Evolutionary conservation across 2,888 invertebrate species (phyloP), one percentile per base, ranked within the genome.

Genomic region (Pachliopta kotzebuea): DNA sequence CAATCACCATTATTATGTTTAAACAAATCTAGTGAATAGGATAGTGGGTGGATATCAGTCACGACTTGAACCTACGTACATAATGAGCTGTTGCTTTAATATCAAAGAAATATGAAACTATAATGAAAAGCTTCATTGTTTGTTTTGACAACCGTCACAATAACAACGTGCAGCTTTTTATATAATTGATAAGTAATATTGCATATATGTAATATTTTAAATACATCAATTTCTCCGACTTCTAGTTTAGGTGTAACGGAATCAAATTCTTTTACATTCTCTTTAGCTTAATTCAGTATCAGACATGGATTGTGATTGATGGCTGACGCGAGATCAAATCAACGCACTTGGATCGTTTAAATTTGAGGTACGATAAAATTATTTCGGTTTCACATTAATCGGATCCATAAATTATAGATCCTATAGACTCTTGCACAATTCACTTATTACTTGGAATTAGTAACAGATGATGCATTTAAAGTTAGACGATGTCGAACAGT

Each of bases 401-500:
- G 69, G 63, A 67, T 66, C 62, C 61, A 67, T 69, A 67, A 65
- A 69, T 68, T 65, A 66, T 42, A 29, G 7, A 53, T 49, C 26
- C 59, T 59, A 60, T 59, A 31, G 58, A 55, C 56, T 56, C 59
- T 63, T 69, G 56, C 66, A 63, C 63, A 69, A 62, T 60, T 49
- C 29, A 58, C 55, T 42, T 58, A 57, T 29, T 62, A 56, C 29
- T 14, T 29, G 24, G 31, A 59, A 31, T 59, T 56, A 56, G 56
- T 31, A 57, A 62, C 42, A n/a, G 37, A 56, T 26, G 52, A 1
- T 23, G 52, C 52, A 20, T 52, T 56, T 59, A 55, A 63, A 63
- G 11, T 59, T 23, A 3, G 49, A 54, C 29, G 59, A 62, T 68
- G 65, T 67, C 67, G 65, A 69, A 61, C 53, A 67, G 42, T 68